Percentiles rank a stretch among this genome's conserved stretches.
phyloP scores from a whole-genome alignment of 2,113 vertebrate genomes.

The Chlamydotis undulata region DNA sequence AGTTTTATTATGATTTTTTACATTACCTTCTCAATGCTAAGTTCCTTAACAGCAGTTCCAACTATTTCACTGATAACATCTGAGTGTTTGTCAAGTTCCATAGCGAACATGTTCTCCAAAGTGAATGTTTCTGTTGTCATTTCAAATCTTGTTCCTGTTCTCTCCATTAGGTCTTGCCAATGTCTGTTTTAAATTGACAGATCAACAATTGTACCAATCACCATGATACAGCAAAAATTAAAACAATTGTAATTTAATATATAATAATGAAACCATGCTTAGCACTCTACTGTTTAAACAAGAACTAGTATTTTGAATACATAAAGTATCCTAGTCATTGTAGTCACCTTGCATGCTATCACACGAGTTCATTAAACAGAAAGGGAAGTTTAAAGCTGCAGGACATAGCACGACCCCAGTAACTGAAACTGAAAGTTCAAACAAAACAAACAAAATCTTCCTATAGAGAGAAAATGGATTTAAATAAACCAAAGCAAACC shows the following conservation, averaged over 20 bases:
- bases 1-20: neutral
- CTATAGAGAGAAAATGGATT: neutral
- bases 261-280: neutral
- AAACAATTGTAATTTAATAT: neutral
- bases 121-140: slow-evolving; percentile 90
- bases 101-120: slow-evolving; percentile 94
- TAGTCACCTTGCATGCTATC: neutral
- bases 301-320: neutral
- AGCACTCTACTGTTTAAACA: neutral
- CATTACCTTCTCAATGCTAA: slow-evolving; percentile 90
- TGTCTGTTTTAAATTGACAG: slow-evolving; percentile 77
- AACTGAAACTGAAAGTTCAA: neutral
- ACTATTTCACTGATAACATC: slow-evolving; percentile 88
- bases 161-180: slow-evolving; percentile 91
- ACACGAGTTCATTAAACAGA: neutral
- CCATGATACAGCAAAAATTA: neutral
- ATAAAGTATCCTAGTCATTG: neutral
- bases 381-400: neutral
- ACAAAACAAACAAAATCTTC: neutral
- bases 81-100: slow-evolving; percentile 89
- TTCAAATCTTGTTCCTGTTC: slow-evolving; percentile 86
- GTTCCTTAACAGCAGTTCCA: slow-evolving; percentile 88
- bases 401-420: neutral
- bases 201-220: neutral
- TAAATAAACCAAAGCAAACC: slow-evolving; percentile 72